phyloP scores from a whole-genome alignment of 2,797 vertebrate genomes.

The Pseudocheirus occidentalis region DNA sequence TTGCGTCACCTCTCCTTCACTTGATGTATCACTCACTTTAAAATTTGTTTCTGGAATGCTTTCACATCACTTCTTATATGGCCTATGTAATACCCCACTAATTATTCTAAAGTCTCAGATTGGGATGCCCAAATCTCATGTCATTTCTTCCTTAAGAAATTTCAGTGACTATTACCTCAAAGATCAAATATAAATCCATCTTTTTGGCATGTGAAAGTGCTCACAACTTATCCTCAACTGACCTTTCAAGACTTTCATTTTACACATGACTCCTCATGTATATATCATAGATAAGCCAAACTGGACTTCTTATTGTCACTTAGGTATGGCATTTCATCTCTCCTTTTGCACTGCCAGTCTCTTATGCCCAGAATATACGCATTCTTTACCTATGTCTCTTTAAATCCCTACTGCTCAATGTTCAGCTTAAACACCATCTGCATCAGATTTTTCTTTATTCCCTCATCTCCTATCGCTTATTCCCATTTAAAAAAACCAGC shows the following conservation, averaged over 20 bases:
- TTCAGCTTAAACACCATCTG: not conserved
- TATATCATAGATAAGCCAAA: not conserved
- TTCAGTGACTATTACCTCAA: not conserved
- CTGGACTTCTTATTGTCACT: not conserved
- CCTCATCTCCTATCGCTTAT: not conserved
- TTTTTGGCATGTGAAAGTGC: not conserved
- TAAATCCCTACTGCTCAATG: not conserved
- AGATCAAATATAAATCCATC: not conserved
- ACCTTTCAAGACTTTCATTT: not conserved
- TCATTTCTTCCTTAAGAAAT: not conserved
- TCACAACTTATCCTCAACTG: not conserved
- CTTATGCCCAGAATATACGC: not conserved
- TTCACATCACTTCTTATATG: not conserved
- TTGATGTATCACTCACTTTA: not conserved
- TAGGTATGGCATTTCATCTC: not conserved
- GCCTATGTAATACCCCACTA: not conserved
- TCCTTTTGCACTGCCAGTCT: not conserved
- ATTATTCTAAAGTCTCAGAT: not conserved
- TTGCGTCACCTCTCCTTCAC: not conserved
- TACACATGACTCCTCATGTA: not conserved
- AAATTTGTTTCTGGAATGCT: not conserved
- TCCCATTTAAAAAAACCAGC: not conserved
- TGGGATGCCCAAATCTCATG: not conserved
- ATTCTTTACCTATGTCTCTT: not conserved
- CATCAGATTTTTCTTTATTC: not conserved